phyloP scores from a whole-genome alignment of 2,888 invertebrate genomes.

The Antheraea yamamai region DNA sequence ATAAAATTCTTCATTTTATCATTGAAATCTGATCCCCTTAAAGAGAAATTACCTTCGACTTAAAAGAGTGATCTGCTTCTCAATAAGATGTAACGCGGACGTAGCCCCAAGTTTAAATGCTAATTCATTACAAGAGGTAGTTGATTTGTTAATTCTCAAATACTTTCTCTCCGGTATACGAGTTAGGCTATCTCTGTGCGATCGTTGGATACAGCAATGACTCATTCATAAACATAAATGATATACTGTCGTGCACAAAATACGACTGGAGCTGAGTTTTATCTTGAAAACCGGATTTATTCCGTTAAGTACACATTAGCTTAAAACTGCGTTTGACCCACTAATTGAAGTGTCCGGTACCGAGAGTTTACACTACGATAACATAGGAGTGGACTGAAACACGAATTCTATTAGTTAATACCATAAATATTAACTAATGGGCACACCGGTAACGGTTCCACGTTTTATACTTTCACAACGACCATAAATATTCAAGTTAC shows the following conservation, averaged over 20 bases:
- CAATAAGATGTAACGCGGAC: slow-evolving; percentile 23
- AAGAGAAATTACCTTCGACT: slow-evolving; percentile 3
- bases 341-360: slow-evolving; percentile 52
- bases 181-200: slow-evolving; percentile 43
- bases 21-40: neutral
- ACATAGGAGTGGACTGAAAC: slow-evolving; percentile 44
- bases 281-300: slow-evolving; percentile 59
- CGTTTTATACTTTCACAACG: slow-evolving; percentile 43
- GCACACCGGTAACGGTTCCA: slow-evolving; percentile 46
- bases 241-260: slow-evolving; percentile 37
- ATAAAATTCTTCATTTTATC: neutral
- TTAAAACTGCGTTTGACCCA: slow-evolving; percentile 62
- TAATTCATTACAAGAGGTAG: slow-evolving; percentile 34
- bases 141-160: slow-evolving; percentile 41
- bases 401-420: slow-evolving; percentile 43
- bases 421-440: slow-evolving; percentile 41
- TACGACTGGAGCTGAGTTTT: slow-evolving; percentile 36
- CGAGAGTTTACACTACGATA: slow-evolving; percentile 60
- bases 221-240: slow-evolving; percentile 32
- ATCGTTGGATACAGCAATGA: slow-evolving; percentile 45
- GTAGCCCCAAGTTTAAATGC: slow-evolving; percentile 33
- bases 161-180: slow-evolving; percentile 61
- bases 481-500: slow-evolving; percentile 2
- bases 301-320: slow-evolving; percentile 71
- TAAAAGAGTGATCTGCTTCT: slow-evolving; percentile 9